Evolutionary conservation across 2,888 invertebrate genomes (phyloP).

Genomic region (Melangyna quadrimaculata): DNA sequence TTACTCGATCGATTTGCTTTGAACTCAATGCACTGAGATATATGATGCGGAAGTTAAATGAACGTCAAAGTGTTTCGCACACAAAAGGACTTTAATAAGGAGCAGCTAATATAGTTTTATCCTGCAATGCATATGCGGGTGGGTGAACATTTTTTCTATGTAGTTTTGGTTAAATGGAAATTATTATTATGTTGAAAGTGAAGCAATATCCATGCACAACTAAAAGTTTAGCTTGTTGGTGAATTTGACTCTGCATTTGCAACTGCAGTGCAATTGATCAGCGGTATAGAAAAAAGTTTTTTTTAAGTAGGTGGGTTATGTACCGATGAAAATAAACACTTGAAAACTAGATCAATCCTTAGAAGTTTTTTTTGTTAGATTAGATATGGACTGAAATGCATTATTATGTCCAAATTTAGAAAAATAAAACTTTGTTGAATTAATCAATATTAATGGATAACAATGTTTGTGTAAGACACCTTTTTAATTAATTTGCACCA

Average conservation of each 20-base stretch:
- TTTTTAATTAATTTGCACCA: no score
- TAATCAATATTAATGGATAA: no score
- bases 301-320: neutral
- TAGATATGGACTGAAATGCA: neutral
- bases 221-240: constrained; percentile 30
- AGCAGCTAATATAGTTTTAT: constrained; percentile 29
- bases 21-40: constrained; percentile 60
- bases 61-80: constrained; percentile 69
- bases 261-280: constrained; percentile 20
- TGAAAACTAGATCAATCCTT: neutral
- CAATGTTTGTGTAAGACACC: no score
- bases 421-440: neutral
- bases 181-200: constrained; percentile 47
- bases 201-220: constrained; percentile 51
- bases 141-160: constrained; percentile 7
- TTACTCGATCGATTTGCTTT: constrained; percentile 68
- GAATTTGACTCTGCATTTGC: neutral
- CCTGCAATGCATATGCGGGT: neutral
- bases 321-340: neutral
- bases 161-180: constrained; percentile 7
- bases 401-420: neutral
- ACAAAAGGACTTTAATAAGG: constrained; percentile 68
- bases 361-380: neutral
- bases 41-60: constrained; percentile 68
- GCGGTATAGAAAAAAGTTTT: neutral